Base-by-base conservation (phyloP, 2,797 vertebrate species). In the Paguma larvata region DNA sequence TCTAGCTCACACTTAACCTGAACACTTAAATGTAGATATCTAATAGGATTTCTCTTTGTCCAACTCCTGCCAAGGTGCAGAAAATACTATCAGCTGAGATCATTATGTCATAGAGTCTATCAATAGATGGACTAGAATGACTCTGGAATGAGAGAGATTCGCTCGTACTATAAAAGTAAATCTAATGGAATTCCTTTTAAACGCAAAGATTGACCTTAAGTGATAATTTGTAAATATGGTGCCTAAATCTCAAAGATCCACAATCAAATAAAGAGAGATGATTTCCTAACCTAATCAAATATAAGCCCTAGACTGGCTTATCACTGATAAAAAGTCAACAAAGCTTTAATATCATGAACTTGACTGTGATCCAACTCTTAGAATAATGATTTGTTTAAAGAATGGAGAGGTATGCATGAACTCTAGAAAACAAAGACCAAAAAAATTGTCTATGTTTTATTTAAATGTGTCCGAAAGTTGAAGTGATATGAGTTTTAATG, bases 331-430 rank as follows among this genome's bases (percentile, higher is more conserved):
- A 84, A 48, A 41, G 51, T 44, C 16, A 94, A 88, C 44, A 67
- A 79, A 44, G 21, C 13, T 86, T 63, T 85, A 65, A 73, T 46
- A 27, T 48, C 94, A 86, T 72, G 80, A 86, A 97, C 6, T 41
- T 44, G 70, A 46, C 30, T n/a, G 11, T 79, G 44, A 89, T 21
- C 5, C 48, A 19, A 89, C 0, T 89, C 21, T 78, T 75, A 32
- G 88, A 93, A 94, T 79, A 87, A 93, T 46, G 16, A 68, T 90
- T 75, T 94, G 19, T 70, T 96, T 44, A 59, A 91, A 94, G 46
- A 93, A 84, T 44, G 53, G 30, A 56, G 48, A 89, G 11, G 65
- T 73, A 73, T 10, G 91, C 0, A 16, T 30, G 41, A 16, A 68
- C n/a, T 86, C 48, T 51, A 34, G 32, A 79, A 83, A 91, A 91